Evolutionary conservation across 2,113 vertebrate genomes (phyloP).

Genomic region (Mus spicilegus): DNA sequence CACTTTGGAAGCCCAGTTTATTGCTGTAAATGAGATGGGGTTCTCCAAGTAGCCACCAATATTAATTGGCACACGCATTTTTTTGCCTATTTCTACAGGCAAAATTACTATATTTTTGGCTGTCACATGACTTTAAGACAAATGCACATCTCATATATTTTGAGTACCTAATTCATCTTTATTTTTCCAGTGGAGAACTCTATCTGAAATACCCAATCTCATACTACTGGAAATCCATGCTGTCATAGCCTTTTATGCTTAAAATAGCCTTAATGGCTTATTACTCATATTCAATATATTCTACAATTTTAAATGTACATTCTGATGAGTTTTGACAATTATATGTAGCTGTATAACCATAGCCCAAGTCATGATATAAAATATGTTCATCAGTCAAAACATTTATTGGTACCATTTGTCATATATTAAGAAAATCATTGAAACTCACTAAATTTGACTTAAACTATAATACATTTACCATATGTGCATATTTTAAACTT

Average conservation of each 20-base stretch:
- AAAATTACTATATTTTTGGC: neutral
- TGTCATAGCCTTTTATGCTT: slow-evolving; percentile 11
- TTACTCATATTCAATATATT: slow-evolving; percentile 8
- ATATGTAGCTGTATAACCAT: neutral
- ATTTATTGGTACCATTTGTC: neutral
- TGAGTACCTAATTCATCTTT: neutral
- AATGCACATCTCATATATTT: neutral
- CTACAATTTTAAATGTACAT: slow-evolving; percentile 11
- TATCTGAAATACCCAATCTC: neutral
- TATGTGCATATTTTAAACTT: neutral
- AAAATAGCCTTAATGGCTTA: slow-evolving; percentile 1
- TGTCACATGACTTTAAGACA: neutral
- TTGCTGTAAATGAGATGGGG: neutral
- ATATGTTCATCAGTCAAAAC: slow-evolving; percentile 1
- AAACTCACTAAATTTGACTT: neutral
- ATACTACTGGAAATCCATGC: slow-evolving; percentile 14
- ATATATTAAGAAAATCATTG: neutral
- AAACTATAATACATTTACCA: neutral
- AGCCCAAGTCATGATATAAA: slow-evolving; percentile 19
- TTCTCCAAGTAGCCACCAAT: neutral
- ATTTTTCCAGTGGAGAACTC: neutral
- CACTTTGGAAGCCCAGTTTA: neutral
- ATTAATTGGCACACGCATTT: neutral
- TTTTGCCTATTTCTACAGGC: neutral
- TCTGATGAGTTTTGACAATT: slow-evolving; percentile 16